Percentiles rank a stretch among this genome's conserved stretches.
Evolutionary conservation across 2,888 invertebrate genomes (phyloP).

Genomic region (Dryocosmus kuriphilus): DNA sequence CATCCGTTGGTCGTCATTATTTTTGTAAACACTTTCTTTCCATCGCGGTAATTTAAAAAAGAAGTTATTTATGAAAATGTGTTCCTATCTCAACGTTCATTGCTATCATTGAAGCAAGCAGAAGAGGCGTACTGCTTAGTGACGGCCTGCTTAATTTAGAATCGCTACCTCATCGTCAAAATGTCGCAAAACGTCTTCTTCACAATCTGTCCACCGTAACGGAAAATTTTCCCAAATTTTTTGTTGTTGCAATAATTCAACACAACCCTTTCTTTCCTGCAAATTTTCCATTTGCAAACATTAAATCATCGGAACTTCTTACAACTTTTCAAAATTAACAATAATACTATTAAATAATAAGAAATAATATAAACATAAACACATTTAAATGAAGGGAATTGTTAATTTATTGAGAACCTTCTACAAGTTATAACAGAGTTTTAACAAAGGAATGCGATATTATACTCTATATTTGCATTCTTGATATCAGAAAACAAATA

Average conservation of each 20-base stretch:
- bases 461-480: background rate
- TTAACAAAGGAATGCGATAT: slow-evolving; percentile 25
- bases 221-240: slow-evolving; percentile 25
- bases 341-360: background rate
- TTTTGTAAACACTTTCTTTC: too few species aligned
- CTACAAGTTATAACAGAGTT: background rate
- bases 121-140: slow-evolving; percentile 40
- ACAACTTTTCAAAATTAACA: background rate
- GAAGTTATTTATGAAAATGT: background rate
- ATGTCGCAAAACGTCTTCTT: slow-evolving; percentile 16
- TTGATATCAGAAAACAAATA: slow-evolving; percentile 29
- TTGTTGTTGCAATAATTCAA: slow-evolving; percentile 1
- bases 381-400: background rate
- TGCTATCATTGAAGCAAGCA: slow-evolving; percentile 33
- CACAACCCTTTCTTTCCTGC: background rate
- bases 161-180: slow-evolving; percentile 47
- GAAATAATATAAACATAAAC: background rate
- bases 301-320: background rate
- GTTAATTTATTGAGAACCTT: background rate
- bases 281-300: background rate
- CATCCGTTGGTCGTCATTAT: too few species aligned
- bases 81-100: background rate
- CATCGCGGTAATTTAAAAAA: background rate
- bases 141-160: slow-evolving; percentile 49
- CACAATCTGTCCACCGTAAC: background rate